These are phyloP conservation scores for Siderastrea radians DNA, from an alignment of 92 coral and sea anemone genomes.

Conservation along the genomic window DNA sequence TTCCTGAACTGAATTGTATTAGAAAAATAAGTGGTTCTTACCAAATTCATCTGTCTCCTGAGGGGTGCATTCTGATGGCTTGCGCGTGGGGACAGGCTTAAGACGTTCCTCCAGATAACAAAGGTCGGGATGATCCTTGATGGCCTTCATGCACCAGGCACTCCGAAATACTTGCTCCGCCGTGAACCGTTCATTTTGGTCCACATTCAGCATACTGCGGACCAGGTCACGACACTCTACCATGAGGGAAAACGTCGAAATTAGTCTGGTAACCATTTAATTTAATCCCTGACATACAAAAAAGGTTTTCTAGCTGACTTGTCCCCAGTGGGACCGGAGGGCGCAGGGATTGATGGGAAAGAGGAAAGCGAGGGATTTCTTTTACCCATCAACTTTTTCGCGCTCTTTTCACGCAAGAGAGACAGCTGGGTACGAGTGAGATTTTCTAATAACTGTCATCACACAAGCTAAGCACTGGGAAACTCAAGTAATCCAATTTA, in stretches of 20 bases:
- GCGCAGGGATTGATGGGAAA: too few species aligned
- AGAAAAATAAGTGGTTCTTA: background rate
- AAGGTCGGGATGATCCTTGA: slow-evolving; percentile 20
- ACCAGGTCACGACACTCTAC: slow-evolving; percentile 87
- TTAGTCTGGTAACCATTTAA: background rate
- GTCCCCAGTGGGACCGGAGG: too few species aligned
- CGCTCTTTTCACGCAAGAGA: too few species aligned
- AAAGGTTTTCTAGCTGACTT: background rate
- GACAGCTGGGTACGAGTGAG: too few species aligned
- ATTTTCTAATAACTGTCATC: too few species aligned
- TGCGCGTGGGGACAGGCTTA: slow-evolving; percentile 3
- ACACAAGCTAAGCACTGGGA: too few species aligned
- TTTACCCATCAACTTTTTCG: too few species aligned
- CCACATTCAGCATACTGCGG: slow-evolving; percentile 79
- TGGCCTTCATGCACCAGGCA: slow-evolving; percentile 39
- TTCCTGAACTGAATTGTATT: background rate
- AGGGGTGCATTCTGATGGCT: slow-evolving; percentile 41
- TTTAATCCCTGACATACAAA: background rate
- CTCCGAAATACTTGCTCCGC: slow-evolving; percentile 37
- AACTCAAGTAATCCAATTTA: too few species aligned
- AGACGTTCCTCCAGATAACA: slow-evolving; percentile 14
- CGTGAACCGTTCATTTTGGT: slow-evolving; percentile 74
- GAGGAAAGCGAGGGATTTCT: too few species aligned
- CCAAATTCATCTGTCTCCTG: slow-evolving; percentile 34
- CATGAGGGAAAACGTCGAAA: background rate